A percentile compares a stretch with the other conserved stretches of the same genome.
phyloP scores from a whole-genome alignment of 1,140 invertebrate genomes.

The Solen grandis region DNA sequence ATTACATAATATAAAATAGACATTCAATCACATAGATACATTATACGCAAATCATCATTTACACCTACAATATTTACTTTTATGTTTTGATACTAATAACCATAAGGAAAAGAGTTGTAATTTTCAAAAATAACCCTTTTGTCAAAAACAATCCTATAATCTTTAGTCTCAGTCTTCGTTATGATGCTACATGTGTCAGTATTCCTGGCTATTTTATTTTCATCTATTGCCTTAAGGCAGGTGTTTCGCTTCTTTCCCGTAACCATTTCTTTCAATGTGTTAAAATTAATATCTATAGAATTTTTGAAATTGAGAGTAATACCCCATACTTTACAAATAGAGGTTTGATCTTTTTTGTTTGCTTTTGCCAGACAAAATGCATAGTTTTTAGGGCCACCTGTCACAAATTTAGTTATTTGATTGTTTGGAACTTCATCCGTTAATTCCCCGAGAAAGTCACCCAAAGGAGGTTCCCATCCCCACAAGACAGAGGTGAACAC shows the following conservation, averaged over 20 bases:
- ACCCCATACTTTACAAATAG: constrained; percentile 22
- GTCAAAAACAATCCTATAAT: constrained; percentile 30
- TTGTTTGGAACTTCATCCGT: constrained; percentile 6
- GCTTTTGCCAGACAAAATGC: constrained; percentile 2
- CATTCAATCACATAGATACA: no score
- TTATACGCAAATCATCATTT: no score
- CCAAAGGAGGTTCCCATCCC: neutral
- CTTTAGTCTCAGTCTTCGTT: constrained; percentile 22
- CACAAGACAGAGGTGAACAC: neutral
- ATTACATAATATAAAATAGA: no score
- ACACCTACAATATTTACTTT: no score
- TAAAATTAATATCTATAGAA: constrained; percentile 9
- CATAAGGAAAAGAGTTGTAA: neutral
- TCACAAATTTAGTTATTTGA: neutral
- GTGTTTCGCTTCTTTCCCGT: neutral
- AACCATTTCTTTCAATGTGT: constrained; percentile 14
- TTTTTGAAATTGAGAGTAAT: constrained; percentile 21
- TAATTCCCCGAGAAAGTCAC: constrained; percentile 7
- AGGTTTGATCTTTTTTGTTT: constrained; percentile 4
- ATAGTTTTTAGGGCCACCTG: constrained; percentile 20
- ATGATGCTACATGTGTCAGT: no score
- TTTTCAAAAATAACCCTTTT: constrained; percentile 17
- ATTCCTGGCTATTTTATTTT: no score
- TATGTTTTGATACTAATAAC: no score
- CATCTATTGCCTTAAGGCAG: constrained; percentile 10